A percentile compares a stretch with the other conserved stretches of the same genome.
These are phyloP conservation scores for Troides oblongomaculatus DNA, from an alignment of 2,888 invertebrate genomes.

Conservation along the genomic window DNA sequence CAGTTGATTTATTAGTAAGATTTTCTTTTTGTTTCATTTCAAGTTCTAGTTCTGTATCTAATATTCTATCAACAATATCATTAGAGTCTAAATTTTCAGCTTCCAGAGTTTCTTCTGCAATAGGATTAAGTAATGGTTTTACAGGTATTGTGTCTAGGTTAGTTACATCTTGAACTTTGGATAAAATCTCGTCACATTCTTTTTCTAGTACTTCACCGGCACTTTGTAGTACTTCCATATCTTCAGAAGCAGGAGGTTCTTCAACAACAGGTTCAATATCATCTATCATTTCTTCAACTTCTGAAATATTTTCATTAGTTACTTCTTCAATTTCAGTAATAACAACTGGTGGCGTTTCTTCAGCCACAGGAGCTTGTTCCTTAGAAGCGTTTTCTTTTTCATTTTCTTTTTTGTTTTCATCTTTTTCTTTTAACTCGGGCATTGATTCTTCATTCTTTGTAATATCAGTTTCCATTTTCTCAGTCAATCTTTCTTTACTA, in stretches of 20 bases:
- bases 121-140: slow-evolving; percentile 62
- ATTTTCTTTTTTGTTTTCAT: slow-evolving; percentile 42
- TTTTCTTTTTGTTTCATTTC: slow-evolving; percentile 57
- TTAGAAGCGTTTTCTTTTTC: slow-evolving; percentile 36
- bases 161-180: slow-evolving; percentile 71
- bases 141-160: slow-evolving; percentile 65
- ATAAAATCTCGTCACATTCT: slow-evolving; percentile 73
- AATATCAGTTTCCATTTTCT: slow-evolving; percentile 46
- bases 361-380: slow-evolving; percentile 38
- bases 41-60: slow-evolving; percentile 64
- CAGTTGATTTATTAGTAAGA: slow-evolving; percentile 32
- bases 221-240: slow-evolving; percentile 64
- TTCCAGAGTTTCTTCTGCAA: slow-evolving; percentile 66
- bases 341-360: slow-evolving; percentile 46
- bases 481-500: slow-evolving; percentile 51
- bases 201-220: slow-evolving; percentile 70
- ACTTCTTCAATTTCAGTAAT: slow-evolving; percentile 64
- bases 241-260: slow-evolving; percentile 54
- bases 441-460: slow-evolving; percentile 37
- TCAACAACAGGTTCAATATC: slow-evolving; percentile 63
- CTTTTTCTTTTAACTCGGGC: slow-evolving; percentile 28
- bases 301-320: slow-evolving; percentile 50
- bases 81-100: slow-evolving; percentile 61
- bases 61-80: slow-evolving; percentile 67
- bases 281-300: slow-evolving; percentile 55